Conservation (phyloP, 2,888 invertebrate species). For the Sinelater perroti region DNA sequence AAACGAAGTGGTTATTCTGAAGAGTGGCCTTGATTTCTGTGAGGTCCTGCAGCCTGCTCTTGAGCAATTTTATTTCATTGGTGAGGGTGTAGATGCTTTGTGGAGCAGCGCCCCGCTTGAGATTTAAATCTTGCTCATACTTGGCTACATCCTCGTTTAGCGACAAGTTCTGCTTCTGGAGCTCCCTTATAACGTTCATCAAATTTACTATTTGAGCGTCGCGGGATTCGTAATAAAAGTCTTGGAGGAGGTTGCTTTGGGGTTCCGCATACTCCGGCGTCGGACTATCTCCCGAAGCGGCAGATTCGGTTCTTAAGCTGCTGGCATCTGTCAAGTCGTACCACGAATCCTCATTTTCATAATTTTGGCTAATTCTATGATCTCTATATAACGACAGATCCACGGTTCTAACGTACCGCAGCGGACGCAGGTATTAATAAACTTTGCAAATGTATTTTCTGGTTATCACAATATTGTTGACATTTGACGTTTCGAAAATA, state of each 20-base stretch:
- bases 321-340: constrained; percentile 40
- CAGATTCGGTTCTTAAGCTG: constrained; percentile 34
- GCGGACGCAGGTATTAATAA: too few relatives aligned
- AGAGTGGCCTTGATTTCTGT: neutral
- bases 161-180: constrained; percentile 37
- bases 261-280: neutral
- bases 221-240: neutral
- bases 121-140: constrained; percentile 36
- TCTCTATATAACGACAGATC: too few relatives aligned
- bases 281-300: too few relatives aligned
- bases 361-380: neutral
- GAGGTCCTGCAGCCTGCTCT: neutral
- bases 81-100: neutral
- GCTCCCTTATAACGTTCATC: constrained; percentile 31
- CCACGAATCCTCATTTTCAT: constrained; percentile 41
- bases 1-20: neutral
- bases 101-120: too few relatives aligned
- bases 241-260: neutral
- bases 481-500: too few relatives aligned
- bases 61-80: neutral
- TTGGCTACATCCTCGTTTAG: constrained; percentile 34
- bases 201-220: constrained; percentile 36
- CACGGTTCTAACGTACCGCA: too few relatives aligned
- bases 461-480: too few relatives aligned
- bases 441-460: too few relatives aligned